A percentile compares a stretch with the other conserved stretches of the same genome.
phyloP scores from a whole-genome alignment of 2,113 vertebrate species.

The Hipposideros armiger region DNA sequence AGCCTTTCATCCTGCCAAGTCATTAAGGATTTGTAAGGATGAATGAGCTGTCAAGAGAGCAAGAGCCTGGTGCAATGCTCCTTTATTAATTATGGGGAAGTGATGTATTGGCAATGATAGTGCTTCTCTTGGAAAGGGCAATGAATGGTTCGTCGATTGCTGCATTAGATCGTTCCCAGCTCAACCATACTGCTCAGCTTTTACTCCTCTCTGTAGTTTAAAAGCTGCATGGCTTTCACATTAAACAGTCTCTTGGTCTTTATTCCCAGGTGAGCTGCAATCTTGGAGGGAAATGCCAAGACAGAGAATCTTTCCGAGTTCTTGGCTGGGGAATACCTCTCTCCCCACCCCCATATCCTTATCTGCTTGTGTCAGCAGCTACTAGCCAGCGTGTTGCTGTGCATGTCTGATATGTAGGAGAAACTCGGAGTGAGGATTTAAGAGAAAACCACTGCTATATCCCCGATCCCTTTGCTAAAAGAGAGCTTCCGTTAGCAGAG shows the following conservation, averaged over 20 bases:
- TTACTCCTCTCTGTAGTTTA: conserved; percentile 64
- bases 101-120: conserved; percentile 75
- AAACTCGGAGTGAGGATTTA: conserved; percentile 27
- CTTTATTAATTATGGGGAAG: conserved; percentile 80
- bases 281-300: conserved; percentile 50
- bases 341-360: background rate
- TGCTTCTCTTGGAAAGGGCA: conserved; percentile 78
- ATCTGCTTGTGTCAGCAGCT: conserved; percentile 56
- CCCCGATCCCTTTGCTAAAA: conserved; percentile 1
- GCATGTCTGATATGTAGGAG: conserved; percentile 7
- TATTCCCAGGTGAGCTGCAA: conserved; percentile 57
- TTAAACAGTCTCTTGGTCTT: conserved; percentile 34
- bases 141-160: conserved; percentile 78
- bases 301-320: background rate
- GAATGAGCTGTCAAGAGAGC: conserved; percentile 75
- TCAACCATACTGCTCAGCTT: conserved; percentile 15
- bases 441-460: background rate
- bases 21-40: conserved; percentile 77
- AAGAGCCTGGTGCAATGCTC: conserved; percentile 65
- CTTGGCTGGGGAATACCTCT: background rate
- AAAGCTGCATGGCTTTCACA: background rate
- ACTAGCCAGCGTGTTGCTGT: background rate
- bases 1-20: conserved; percentile 64
- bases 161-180: conserved; percentile 66
- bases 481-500: conserved; percentile 44